Conservation (phyloP, 2,797 vertebrate species). For the Lemur catta region DNA sequence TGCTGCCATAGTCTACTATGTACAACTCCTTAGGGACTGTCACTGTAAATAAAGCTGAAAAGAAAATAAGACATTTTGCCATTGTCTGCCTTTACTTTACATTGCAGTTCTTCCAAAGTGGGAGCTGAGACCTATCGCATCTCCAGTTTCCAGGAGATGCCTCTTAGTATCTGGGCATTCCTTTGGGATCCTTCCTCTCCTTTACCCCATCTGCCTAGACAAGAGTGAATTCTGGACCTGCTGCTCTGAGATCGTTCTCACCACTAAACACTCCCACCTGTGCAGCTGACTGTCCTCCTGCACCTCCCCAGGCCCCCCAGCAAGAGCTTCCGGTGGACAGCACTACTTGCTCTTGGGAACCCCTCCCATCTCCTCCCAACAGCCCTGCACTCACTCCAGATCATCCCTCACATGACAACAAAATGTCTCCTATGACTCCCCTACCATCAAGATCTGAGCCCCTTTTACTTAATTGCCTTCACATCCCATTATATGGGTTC, state of each 20-base stretch:
- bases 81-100: neutral
- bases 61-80: slow-evolving; percentile 19
- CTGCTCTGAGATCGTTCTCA: neutral
- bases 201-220: neutral
- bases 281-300: neutral
- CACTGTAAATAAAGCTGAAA: slow-evolving; percentile 89
- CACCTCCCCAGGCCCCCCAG: too few relatives aligned
- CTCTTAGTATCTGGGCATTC: neutral
- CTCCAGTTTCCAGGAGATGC: neutral
- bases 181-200: neutral
- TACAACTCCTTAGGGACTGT: slow-evolving; percentile 83
- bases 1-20: slow-evolving; percentile 79
- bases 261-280: neutral
- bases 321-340: neutral
- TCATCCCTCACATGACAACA: neutral
- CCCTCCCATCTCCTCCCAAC: neutral
- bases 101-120: neutral
- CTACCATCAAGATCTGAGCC: neutral
- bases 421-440: too few relatives aligned
- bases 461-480: neutral
- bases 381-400: neutral
- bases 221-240: neutral
- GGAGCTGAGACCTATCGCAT: neutral
- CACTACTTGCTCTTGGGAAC: neutral
- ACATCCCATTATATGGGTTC: neutral